phyloP scores from a whole-genome alignment of 2,888 invertebrate genomes.

The Schizotus pectinicornis region DNA sequence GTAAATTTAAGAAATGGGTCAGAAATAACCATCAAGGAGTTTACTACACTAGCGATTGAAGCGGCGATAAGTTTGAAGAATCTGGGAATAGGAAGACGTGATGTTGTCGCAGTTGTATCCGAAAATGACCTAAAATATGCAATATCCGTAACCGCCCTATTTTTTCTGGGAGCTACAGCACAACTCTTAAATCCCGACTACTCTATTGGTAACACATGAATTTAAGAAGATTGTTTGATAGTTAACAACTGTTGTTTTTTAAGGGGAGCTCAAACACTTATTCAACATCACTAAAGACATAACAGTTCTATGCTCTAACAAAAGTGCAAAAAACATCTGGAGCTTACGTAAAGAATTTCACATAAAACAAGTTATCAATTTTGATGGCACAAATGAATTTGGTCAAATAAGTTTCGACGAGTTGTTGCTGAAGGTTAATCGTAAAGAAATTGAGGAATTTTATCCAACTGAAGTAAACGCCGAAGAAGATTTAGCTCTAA shows the following conservation, averaged over 20 bases:
- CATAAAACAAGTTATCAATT: background rate
- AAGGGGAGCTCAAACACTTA: conserved; percentile 15
- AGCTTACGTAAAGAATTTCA: conserved; percentile 1
- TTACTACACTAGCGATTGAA: too few relatives aligned
- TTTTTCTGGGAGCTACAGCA: conserved; percentile 9
- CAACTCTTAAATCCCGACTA: conserved; percentile 14
- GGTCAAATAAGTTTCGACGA: background rate
- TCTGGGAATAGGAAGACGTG: conserved; percentile 7
- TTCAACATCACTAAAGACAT: background rate
- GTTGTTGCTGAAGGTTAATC: background rate
- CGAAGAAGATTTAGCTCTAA: conserved; percentile 65
- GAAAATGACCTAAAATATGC: conserved; percentile 14
- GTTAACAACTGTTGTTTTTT: conserved; percentile 3
- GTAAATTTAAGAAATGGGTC: too few relatives aligned
- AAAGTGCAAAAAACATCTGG: conserved; percentile 1
- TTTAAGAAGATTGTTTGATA: background rate
- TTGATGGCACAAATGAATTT: background rate
- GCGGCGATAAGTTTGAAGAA: background rate
- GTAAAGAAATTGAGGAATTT: background rate
- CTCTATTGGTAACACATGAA: background rate
- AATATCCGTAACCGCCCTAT: background rate
- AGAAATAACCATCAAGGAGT: too few relatives aligned
- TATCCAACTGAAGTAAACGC: conserved; percentile 4
- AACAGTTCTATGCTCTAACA: conserved; percentile 4
- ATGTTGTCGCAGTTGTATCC: conserved; percentile 12